Percentiles rank a stretch among this genome's conserved stretches.
Evolutionary conservation across 2,797 vertebrate species (phyloP).

Genomic region (Brachyalestes nurse): DNA sequence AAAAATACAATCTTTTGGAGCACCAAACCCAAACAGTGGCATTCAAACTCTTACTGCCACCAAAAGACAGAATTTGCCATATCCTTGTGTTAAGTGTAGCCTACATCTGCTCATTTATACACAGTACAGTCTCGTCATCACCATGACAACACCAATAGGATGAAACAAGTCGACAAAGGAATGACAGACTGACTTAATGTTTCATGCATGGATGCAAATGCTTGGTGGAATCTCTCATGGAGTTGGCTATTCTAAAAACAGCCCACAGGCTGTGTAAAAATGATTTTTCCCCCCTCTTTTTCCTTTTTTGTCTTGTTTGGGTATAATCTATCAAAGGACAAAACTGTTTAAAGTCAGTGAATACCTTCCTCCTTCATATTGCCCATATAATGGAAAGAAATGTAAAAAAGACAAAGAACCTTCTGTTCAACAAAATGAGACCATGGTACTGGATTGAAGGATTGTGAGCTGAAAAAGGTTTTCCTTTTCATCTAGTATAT

Average conservation of each 20-base stretch:
- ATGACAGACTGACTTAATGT: conserved; percentile 16
- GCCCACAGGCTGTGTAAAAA: background rate
- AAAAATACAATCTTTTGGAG: background rate
- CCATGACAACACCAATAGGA: conserved; percentile 54
- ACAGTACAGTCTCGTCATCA: conserved; percentile 46
- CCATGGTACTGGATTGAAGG: background rate
- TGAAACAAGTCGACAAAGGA: conserved; percentile 23
- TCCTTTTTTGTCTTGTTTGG: background rate
- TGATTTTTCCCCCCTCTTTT: background rate
- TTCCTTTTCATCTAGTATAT: background rate
- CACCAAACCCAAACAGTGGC: background rate
- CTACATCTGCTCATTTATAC: conserved; percentile 34
- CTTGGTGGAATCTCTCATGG: background rate
- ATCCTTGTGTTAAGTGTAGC: conserved; percentile 17
- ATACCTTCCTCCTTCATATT: background rate
- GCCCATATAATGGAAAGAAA: background rate
- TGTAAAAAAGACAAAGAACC: background rate
- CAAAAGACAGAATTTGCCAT: conserved; percentile 11
- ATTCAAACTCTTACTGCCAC: background rate
- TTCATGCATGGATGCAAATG: conserved; percentile 23
- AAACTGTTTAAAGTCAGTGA: background rate
- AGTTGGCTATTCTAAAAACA: conserved; percentile 3
- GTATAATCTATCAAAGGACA: background rate
- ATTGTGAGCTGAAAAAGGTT: background rate
- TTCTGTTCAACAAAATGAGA: background rate